phyloP scores from a whole-genome alignment of 2,888 invertebrate species.

The Ametastegia equiseti region DNA sequence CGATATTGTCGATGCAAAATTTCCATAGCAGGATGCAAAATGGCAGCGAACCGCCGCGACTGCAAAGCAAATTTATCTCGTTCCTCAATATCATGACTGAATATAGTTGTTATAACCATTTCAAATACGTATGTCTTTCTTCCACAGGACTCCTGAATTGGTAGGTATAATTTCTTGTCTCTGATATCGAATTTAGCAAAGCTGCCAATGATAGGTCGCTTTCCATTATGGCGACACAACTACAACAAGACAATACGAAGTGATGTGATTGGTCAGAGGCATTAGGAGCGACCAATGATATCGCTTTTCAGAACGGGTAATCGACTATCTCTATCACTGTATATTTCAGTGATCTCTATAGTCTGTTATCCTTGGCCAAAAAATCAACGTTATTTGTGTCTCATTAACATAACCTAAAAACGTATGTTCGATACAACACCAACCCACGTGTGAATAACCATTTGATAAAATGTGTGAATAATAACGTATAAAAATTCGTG shows the following conservation, averaged over 20 bases:
- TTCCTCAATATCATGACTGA: background rate
- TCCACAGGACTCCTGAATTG: background rate
- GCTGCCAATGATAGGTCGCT: too few species aligned
- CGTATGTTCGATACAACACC: background rate
- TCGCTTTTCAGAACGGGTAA: background rate
- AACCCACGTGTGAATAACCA: conserved; percentile 2
- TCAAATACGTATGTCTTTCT: background rate
- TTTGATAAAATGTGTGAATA: conserved; percentile 65
- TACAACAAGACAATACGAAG: background rate
- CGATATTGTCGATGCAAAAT: background rate
- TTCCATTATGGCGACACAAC: too few species aligned
- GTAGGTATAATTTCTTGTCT: background rate
- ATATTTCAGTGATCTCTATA: background rate
- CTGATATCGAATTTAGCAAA: background rate
- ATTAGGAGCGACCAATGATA: background rate
- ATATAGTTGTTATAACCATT: background rate
- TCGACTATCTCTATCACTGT: too few species aligned
- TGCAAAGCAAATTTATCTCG: background rate
- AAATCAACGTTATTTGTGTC: background rate
- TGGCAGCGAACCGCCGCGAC: background rate
- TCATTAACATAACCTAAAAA: conserved; percentile 11
- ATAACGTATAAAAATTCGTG: background rate
- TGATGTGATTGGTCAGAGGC: background rate
- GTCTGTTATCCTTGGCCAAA: background rate
- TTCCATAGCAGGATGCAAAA: background rate